Evolutionary conservation across 2,888 invertebrate genomes (phyloP).

Genomic region (Watsonalla cultraria): DNA sequence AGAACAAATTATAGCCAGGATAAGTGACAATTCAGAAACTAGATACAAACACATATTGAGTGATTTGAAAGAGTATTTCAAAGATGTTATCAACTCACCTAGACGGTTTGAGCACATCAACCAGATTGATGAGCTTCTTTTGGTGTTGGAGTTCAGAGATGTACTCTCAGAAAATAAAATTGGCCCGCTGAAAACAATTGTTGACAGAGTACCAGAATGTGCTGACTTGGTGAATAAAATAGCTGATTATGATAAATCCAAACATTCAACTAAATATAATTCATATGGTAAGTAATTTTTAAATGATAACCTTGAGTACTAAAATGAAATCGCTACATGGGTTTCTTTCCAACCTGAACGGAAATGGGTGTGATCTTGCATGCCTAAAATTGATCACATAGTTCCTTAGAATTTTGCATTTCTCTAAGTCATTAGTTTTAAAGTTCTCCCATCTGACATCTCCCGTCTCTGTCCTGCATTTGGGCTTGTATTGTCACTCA

Average conservation of each 20-base stretch:
- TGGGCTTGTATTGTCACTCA: too few relatives aligned
- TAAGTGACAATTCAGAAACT: slow-evolving; percentile 33
- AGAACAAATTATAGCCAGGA: slow-evolving; percentile 39
- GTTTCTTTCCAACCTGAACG: too few relatives aligned
- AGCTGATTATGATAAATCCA: slow-evolving; percentile 38
- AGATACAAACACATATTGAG: slow-evolving; percentile 40
- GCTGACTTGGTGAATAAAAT: slow-evolving; percentile 38
- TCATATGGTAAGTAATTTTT: slow-evolving; percentile 43
- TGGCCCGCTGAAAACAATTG: slow-evolving; percentile 50
- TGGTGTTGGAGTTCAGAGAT: slow-evolving; percentile 56
- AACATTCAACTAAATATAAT: slow-evolving; percentile 32
- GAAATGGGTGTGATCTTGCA: too few relatives aligned
- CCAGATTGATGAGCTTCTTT: slow-evolving; percentile 48
- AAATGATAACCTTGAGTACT: neutral
- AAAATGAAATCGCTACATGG: too few relatives aligned
- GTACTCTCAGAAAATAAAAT: slow-evolving; percentile 56
- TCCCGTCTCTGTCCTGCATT: too few relatives aligned
- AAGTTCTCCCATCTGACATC: too few relatives aligned
- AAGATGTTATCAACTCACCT: slow-evolving; percentile 56
- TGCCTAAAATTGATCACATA: too few relatives aligned
- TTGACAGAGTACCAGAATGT: slow-evolving; percentile 35
- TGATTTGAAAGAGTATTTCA: slow-evolving; percentile 51
- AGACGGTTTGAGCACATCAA: slow-evolving; percentile 56
- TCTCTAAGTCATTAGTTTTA: too few relatives aligned
- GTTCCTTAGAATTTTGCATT: too few relatives aligned